Evolutionary conservation across 2,888 invertebrate genomes (phyloP), one percentile per base, ranked within the genome.

Genomic region (Caprella mutica): DNA sequence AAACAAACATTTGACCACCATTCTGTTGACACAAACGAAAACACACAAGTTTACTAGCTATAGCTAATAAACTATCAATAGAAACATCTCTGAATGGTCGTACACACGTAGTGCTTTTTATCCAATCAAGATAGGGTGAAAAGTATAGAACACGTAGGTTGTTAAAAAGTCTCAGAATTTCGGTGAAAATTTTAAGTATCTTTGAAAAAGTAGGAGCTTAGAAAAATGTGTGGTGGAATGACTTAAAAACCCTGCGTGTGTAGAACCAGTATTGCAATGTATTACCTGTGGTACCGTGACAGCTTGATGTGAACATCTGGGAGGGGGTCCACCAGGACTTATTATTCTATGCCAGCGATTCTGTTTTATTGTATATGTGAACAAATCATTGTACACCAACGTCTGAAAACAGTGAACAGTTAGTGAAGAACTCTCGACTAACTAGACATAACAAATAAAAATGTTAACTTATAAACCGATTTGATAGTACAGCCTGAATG

Each of bases 301-400:
- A 69, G 89, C 83, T 75, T 93, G 92, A 72, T 94, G 93, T 0
- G 87, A 85, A 70, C 89, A 87, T 59, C 93, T 76, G 0, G 93
- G 90, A 0, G 92, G 85, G 0, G 93, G 93, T 0, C 82, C 84
- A n/a, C 81, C 80, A 0, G 92, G 90, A 0, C 85, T 83, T 68
- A 84, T 85, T 21, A 93, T 71, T 38, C 82, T 75, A 23, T 80
- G 80, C 93, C 93, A 94, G 33, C 83, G 81, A 68, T 83, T 82
- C 69, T 83, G 85, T 23, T 76, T 76, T 6, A 87, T 82, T 70
- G 86, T 89, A 71, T 85, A 94, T 69, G 86, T 81, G 67, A 83
- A 81, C 59, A 94, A 72, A 67, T 93, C 92, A 70, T 87, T 89
- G 73, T 86, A 92, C 29, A 92, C 78, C 65, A 78, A 77, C n/a